Base-by-base conservation (phyloP, 2,113 vertebrate genomes). In the Odocoileus virginianus region DNA sequence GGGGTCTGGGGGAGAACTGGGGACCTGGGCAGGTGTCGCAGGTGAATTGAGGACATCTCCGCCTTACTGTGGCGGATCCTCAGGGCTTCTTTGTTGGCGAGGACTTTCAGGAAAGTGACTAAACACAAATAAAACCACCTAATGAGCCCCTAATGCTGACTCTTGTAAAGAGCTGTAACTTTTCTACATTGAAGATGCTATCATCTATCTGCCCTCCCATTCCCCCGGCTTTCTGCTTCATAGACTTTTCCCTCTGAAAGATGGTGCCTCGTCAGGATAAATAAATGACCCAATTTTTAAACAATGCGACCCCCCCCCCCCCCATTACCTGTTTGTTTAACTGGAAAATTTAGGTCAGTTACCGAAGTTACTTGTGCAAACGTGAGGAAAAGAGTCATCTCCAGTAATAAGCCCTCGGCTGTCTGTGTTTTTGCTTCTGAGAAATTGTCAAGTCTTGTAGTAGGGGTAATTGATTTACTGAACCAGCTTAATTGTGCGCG, bases 221-320 rank as follows among this genome's bases (percentile, higher is more conserved):
- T 43, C 4, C 3, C 21, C 67, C 9, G 67, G 71, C 40, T 89
- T 64, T 74, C 79, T 60, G 76, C 78, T 88, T 55, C 58, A 2
- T 45, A 61, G 33, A 67, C 33, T 25, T 52, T 95, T 91, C 30
- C 55, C 40, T 58, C 96, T 5, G 13, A 2, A 84, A 94, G 67
- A 94, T 30, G 6, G 10, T 91, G 54, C 54, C 71, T 47, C 79
- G 15, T 83, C 55, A 86, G 91, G 93, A 91, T 76, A 76, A 91
- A 95, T 67, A 92, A 92, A 47, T 95, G 94, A 94, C 95, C 96
- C 87, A 89, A 27, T 97, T 97, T 97, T 96, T 74, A 91, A 93
- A 76, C 67, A 33, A n/a, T 61, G 5, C 15, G 11, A 1, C 25
- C 25, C 36, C 21, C 57, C 36, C 21, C 57, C 8, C 6, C 23